Base-by-base conservation (phyloP, 2,113 vertebrate species). In the Pungitius pungitius region DNA sequence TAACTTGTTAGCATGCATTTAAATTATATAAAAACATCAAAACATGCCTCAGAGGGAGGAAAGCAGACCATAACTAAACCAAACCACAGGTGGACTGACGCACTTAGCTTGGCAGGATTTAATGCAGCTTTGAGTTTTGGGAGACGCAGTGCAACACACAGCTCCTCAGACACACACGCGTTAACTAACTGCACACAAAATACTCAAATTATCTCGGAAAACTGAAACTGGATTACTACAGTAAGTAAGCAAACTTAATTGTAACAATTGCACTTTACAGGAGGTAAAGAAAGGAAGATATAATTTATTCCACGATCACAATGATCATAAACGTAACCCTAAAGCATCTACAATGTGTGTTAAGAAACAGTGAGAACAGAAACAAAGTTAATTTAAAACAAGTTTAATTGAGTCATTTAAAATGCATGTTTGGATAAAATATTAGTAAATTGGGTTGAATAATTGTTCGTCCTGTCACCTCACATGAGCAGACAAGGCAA, bases 401-500 rank as follows among this genome's bases (percentile, higher is more conserved):
- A 2, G 33, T 91, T 90, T 88, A 72, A 56, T 87, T 59, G 2
- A 73, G 37, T 59, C 24, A 80, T 70, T 61, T 57, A 69, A 69
- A 75, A 83, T 55, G 57, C 14, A 83, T 30, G 57, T 20, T 58
- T 3, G 73, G 8, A 69, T 43, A 33, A 72, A 60, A 68, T 26
- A 64, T 3, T 35, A 30, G 74, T 61, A 61, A 39, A 4, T 47
- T 45, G 18, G 18, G 45, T 58, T 40, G 8, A 72, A 54, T 24
- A 6, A 39, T n/a, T 30, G 26, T 13, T 24, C 8, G 35, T 62
- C 14, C 57, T 35, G 59, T 92, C 89, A 95, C 47, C 84, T 88
- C 20, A 95, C 2, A 0, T 97, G 95, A 66, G 91, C 80, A 24
- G 95, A 95, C 83, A 96, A 78, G 2, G 96, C 92, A 89, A 97